Base-by-base conservation (phyloP, 2,113 vertebrate species). In the Galeopterus variegatus region DNA sequence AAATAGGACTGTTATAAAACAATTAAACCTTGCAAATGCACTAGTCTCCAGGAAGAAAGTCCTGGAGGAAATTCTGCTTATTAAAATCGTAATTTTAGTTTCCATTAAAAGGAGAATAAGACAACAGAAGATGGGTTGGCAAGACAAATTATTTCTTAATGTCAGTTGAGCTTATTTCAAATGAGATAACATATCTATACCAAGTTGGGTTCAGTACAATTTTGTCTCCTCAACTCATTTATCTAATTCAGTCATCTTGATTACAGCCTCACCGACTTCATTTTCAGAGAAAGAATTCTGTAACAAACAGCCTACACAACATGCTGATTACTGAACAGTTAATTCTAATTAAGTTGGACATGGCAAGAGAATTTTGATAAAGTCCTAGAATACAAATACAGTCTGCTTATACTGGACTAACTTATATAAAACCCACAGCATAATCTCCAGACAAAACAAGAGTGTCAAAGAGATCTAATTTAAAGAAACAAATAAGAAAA, bases 71-170 rank as follows among this genome's bases (percentile, higher is more conserved):
- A 99, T 99, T 98, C 98, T 99, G 98, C 98, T 99, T 99, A 99
- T 99, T 99, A 99, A 99, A 99, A 99, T 97, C 98, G 98, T 98
- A 99, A 99, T 99, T 99, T 99, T 99, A 98, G 98, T 99, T 99
- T 99, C 99, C 99, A 99, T 99, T 99, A 99, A 99, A 99, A 98
- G 98, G 98, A 98, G 98, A 99, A 93, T 98, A 99, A 99, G 98
- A 99, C 98, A 99, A 99, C 98, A 99, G 98, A 99, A 99, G 98
- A 99, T 98, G 97, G 98, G 98, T 69, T 99, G 98, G 99, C 98
- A 99, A 99, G 98, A 99, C 98, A 99, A 99, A 99, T 99, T 99
- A 99, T 99, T 99, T 99, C 99, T 99, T 99, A 99, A 99, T 99
- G 98, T 99, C 99, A 99, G 98, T 41, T 98, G 98, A 99, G 98